Percentiles rank a stretch among this genome's conserved stretches.
These are phyloP conservation scores for Zoanthus sansibaricus DNA, from an alignment of 92 coral and sea anemone species.

Conservation along the genomic window DNA sequence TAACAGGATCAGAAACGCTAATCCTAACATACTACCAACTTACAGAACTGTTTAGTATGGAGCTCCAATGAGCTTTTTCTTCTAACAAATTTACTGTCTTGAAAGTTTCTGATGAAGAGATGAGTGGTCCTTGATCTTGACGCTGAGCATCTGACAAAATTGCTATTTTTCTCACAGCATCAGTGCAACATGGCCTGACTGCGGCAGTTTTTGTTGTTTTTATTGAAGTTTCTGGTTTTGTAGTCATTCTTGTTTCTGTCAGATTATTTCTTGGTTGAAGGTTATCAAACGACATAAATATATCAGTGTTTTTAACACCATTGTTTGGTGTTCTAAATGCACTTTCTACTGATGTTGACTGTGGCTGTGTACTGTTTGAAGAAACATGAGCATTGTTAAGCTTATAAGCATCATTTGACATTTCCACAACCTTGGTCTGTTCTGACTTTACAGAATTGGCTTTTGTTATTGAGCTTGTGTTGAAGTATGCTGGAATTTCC, in stretches of 20 bases:
- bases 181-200: background rate
- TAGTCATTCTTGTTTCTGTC: background rate
- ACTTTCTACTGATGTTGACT: background rate
- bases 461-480: background rate
- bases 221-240: background rate
- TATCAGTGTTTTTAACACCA: background rate
- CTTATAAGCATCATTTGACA: background rate
- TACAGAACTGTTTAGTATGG: constrained; percentile 26
- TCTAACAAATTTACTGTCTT: background rate
- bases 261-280: background rate
- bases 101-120: background rate
- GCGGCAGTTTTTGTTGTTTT: background rate
- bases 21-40: background rate
- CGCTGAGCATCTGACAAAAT: background rate
- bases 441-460: background rate
- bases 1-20: too few species aligned
- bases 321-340: background rate
- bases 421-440: background rate
- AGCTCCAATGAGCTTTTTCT: background rate
- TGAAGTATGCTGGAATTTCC: background rate
- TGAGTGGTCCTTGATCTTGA: background rate
- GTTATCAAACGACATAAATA: background rate
- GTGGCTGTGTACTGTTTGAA: background rate
- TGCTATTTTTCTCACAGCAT: background rate
- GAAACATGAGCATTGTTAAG: background rate